Conservation (phyloP, 35 echinoderm and acorn worm genomes). For the Anneissia japonica region DNA sequence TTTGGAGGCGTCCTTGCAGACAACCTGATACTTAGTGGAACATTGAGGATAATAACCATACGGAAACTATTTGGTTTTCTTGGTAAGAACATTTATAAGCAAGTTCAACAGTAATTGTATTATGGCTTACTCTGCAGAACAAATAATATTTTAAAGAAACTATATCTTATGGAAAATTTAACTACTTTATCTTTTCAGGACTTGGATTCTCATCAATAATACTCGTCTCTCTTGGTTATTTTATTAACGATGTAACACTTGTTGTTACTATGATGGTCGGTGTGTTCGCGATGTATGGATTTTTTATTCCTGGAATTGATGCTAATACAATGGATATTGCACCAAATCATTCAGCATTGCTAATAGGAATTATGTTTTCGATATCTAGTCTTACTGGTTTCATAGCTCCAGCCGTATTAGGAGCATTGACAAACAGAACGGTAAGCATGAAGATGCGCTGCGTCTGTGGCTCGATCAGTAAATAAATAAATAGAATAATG, state of each 20-base stretch:
- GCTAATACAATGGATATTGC: neutral
- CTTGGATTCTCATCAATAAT: neutral
- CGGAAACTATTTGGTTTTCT: too few species aligned
- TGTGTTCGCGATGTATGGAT: neutral
- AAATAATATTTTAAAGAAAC: too few species aligned
- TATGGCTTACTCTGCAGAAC: too few species aligned
- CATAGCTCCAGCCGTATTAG: neutral
- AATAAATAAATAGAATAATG: too few species aligned
- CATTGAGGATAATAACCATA: too few species aligned
- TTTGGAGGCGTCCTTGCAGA: too few species aligned
- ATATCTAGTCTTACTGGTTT: neutral
- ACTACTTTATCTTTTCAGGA: neutral
- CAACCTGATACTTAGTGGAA: too few species aligned
- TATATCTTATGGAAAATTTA: too few species aligned
- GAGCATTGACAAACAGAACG: neutral
- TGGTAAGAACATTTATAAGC: too few species aligned
- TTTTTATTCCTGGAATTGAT: neutral
- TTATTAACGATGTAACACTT: neutral
- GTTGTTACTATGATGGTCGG: neutral
- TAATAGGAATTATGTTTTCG: neutral
- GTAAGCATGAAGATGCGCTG: too few species aligned
- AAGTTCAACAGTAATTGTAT: too few species aligned
- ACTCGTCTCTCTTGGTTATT: neutral
- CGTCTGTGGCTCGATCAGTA: too few species aligned
- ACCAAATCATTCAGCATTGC: neutral